Conservation (phyloP, 1,140 invertebrate species). For the Drosophila micromelanica region DNA sequence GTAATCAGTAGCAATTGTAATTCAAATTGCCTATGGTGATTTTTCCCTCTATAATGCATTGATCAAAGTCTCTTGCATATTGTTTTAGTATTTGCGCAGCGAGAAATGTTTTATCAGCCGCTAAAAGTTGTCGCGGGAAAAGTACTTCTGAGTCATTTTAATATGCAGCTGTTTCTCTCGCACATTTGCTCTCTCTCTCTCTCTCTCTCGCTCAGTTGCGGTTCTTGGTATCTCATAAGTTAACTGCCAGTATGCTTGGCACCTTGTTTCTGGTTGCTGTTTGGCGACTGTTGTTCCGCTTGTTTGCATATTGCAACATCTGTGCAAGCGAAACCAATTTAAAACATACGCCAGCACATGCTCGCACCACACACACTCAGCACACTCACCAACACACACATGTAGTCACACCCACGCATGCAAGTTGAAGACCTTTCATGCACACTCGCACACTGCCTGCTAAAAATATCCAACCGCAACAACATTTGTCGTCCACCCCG, state of each 20-base stretch:
- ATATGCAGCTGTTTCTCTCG: neutral
- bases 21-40: conserved; percentile 4
- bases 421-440: conserved; percentile 10
- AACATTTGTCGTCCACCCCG: conserved; percentile 22
- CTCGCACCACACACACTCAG: conserved; percentile 24
- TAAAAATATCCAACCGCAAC: conserved; percentile 50
- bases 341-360: conserved; percentile 71
- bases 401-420: conserved; percentile 25
- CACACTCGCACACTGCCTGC: conserved; percentile 29
- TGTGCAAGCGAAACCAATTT: conserved; percentile 74
- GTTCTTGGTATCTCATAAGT: neutral
- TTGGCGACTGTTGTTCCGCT: conserved; percentile 62
- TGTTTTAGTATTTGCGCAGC: conserved; percentile 28
- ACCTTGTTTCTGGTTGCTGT: conserved; percentile 45
- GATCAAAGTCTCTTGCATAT: conserved; percentile 7
- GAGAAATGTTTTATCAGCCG: conserved; percentile 45
- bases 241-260: conserved; percentile 25
- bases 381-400: conserved; percentile 18
- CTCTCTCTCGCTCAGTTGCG: neutral
- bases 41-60: neutral
- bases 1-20: conserved; percentile 13
- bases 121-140: conserved; percentile 16
- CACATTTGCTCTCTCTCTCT: neutral
- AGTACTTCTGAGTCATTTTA: conserved; percentile 29
- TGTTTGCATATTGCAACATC: conserved; percentile 80